A percentile compares a stretch with the other conserved stretches of the same genome.
Conservation (phyloP, 2,888 invertebrate genomes). For the Clanis bilineata region DNA sequence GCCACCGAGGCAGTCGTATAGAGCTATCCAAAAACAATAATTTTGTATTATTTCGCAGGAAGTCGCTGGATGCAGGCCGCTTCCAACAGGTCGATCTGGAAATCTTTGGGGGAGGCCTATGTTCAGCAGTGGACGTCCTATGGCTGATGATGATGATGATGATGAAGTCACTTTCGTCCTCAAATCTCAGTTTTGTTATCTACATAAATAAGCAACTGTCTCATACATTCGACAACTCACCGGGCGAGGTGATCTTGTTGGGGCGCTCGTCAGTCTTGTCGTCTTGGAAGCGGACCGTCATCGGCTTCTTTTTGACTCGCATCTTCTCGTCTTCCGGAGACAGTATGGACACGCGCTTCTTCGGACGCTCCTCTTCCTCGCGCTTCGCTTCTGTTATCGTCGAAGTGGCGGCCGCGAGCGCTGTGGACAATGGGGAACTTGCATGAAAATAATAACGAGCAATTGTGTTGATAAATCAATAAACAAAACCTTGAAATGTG, state of each 20-base stretch:
- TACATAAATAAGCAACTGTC: background rate
- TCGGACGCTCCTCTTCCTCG: slow-evolving; percentile 70
- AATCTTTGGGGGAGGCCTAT: too few species aligned
- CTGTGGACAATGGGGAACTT: slow-evolving; percentile 8
- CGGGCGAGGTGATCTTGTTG: slow-evolving; percentile 65
- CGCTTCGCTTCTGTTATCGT: slow-evolving; percentile 56
- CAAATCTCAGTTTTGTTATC: background rate
- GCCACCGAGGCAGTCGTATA: too few species aligned
- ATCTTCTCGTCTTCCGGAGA: slow-evolving; percentile 72
- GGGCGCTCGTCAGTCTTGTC: slow-evolving; percentile 68
- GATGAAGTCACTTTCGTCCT: too few species aligned
- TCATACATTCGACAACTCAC: slow-evolving; percentile 45
- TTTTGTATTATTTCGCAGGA: too few species aligned
- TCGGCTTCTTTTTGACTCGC: slow-evolving; percentile 68
- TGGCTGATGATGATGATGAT: too few species aligned
- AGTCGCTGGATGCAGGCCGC: too few species aligned
- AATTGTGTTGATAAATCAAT: background rate
- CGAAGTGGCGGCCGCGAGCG: slow-evolving; percentile 29
- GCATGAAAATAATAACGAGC: too few species aligned
- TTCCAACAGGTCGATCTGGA: too few species aligned
- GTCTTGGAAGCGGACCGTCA: slow-evolving; percentile 76
- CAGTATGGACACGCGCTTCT: slow-evolving; percentile 70
- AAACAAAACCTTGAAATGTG: too few species aligned
- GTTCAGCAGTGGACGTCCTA: too few species aligned
- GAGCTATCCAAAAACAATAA: too few species aligned